Base-by-base conservation (phyloP, 2,888 invertebrate species). In the Pterobdella sp. region DNA sequence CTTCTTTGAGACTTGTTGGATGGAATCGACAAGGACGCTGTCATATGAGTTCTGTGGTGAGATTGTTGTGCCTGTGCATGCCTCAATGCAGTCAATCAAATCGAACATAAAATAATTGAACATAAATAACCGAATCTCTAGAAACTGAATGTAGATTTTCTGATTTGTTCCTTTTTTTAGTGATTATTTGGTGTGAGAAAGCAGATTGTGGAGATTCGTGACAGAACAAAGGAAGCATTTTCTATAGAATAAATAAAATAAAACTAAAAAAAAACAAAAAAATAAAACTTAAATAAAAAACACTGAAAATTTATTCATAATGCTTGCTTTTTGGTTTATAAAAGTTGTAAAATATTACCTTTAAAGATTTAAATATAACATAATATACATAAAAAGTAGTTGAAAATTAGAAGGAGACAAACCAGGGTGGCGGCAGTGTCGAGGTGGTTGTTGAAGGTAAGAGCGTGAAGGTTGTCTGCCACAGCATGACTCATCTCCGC, bases 1-100 rank as follows among this genome's bases (percentile, higher is more conserved):
- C 80, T 87, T 86, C 73, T 82, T 81, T 34, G 86, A 86, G 74
- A 87, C 80, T 74, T 86, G 85, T 79, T 85, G 84, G 72, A 86
- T 85, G 31, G 86, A 86, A 31, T 86, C 84, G 72, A 87, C 85
- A 60, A 87, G 85, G 69, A 87, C 80, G 75, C 83, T 84, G 78
- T 87, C 86, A 76, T 82, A 83, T 0, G 83, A 35, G 56, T 63
- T 74, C 74, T 74, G 66, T 31, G 56, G 34, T 49, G 60, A 42
- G n/a, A 42, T 29, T 26, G 26, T 14, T 42, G n/a, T n/a, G n/a
- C n/a, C n/a, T n/a, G n/a, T n/a, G n/a, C n/a, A n/a, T n/a, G n/a
- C n/a, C n/a, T n/a, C n/a, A n/a, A n/a, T n/a, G n/a, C n/a, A n/a
- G n/a, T n/a, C n/a, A n/a, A n/a, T n/a, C n/a, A n/a, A n/a, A n/a